A percentile compares a stretch with the other conserved stretches of the same genome.
phyloP scores from a whole-genome alignment of 2,888 invertebrate genomes.

The Thelaira solivaga region DNA sequence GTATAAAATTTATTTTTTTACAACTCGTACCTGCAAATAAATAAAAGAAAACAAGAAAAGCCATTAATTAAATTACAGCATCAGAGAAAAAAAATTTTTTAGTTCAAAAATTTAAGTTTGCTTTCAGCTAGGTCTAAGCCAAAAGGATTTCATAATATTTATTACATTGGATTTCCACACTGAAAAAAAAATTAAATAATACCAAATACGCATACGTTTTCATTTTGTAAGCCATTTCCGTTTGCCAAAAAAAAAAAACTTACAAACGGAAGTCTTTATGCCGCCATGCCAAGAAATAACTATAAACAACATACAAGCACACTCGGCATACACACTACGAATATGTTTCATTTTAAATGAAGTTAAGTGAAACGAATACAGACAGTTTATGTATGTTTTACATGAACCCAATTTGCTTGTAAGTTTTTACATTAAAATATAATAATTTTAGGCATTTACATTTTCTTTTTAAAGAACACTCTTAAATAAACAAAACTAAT shows the following conservation, averaged over 20 bases:
- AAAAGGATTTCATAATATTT: constrained; percentile 26
- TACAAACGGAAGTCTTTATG: constrained; percentile 45
- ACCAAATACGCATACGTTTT: constrained; percentile 39
- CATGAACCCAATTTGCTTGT: too few relatives aligned
- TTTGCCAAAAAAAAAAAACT: constrained; percentile 14
- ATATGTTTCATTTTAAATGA: neutral
- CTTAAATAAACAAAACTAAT: too few relatives aligned
- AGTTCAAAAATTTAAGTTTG: too few relatives aligned
- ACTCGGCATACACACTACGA: neutral
- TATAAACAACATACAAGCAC: neutral
- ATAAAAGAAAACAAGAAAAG: neutral
- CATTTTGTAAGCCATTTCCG: constrained; percentile 37
- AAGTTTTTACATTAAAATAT: too few relatives aligned
- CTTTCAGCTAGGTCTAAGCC: constrained; percentile 40
- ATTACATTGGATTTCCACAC: constrained; percentile 17
- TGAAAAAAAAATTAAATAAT: neutral
- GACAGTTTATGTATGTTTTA: too few relatives aligned
- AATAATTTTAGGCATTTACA: too few relatives aligned
- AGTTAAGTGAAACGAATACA: neutral
- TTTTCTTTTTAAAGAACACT: too few relatives aligned
- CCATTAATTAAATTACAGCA: neutral
- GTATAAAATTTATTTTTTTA: neutral
- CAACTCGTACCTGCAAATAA: constrained; percentile 36
- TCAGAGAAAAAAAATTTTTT: neutral
- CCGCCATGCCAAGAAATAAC: constrained; percentile 21